Evolutionary conservation across 2,888 invertebrate genomes (phyloP).

Genomic region (Magallana nippona): DNA sequence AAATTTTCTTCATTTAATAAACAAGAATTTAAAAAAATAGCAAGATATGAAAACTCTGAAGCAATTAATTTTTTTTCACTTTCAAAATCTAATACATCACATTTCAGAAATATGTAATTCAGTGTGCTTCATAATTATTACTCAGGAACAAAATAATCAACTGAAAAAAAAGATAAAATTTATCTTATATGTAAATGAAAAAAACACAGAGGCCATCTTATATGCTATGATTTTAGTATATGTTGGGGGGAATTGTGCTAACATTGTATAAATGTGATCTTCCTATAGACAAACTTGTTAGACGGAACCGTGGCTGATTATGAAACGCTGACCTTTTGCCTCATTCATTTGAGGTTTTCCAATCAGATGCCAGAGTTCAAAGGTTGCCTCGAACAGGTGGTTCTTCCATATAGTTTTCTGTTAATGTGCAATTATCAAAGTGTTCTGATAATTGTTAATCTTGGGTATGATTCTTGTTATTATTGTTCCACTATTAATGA

Average conservation of each 20-base stretch:
- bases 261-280: conserved; percentile 58
- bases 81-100: neutral
- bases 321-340: conserved; percentile 42
- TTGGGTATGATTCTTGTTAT: conserved; percentile 24
- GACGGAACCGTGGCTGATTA: conserved; percentile 61
- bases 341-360: conserved; percentile 42
- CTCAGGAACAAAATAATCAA: neutral
- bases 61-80: neutral
- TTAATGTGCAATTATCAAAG: conserved; percentile 10
- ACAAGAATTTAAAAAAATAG: no score
- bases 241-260: conserved; percentile 45
- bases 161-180: neutral
- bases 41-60: neutral
- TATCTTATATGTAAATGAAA: neutral
- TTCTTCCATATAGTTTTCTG: conserved; percentile 38
- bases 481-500: neutral
- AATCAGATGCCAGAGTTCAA: conserved; percentile 47
- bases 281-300: conserved; percentile 55
- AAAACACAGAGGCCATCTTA: conserved; percentile 32
- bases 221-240: conserved; percentile 33
- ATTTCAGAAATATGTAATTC: neutral
- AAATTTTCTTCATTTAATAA: no score
- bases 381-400: conserved; percentile 45
- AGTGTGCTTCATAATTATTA: neutral
- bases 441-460: conserved; percentile 29